Evolutionary conservation across 2,113 vertebrate genomes (phyloP).

Genomic region (Lichenostomus cassidix): DNA sequence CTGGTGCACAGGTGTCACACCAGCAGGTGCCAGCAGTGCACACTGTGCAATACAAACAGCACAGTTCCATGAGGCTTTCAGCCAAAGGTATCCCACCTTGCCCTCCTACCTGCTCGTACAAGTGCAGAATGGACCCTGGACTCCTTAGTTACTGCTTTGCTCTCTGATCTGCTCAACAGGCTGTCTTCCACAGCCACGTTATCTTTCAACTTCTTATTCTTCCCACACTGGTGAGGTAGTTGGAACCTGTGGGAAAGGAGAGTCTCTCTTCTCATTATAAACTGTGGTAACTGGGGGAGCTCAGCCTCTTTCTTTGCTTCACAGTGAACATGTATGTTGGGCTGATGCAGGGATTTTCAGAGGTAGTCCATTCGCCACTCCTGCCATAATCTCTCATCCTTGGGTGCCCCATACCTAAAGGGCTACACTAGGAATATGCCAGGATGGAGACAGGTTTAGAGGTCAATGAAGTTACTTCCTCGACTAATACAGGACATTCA

Average conservation of each 20-base stretch:
- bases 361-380: neutral
- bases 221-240: neutral
- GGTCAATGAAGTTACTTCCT: neutral
- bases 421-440: neutral
- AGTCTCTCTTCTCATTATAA: neutral
- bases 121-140: too few species aligned
- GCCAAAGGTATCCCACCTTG: too few species aligned
- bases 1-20: neutral
- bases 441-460: neutral
- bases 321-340: fast-evolving
- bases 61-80: fast-evolving
- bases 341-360: neutral
- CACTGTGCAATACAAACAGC: neutral
- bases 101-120: too few species aligned
- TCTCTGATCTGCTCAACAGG: neutral
- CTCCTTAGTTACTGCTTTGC: neutral
- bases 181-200: neutral
- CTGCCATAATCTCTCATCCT: too few species aligned
- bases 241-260: neutral
- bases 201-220: too few species aligned
- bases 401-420: neutral
- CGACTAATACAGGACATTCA: neutral
- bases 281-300: neutral
- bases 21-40: neutral
- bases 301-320: neutral